Evolutionary conservation across 92 coral and sea anemone species (phyloP).

Genomic region (Palythoa heliodiscus): DNA sequence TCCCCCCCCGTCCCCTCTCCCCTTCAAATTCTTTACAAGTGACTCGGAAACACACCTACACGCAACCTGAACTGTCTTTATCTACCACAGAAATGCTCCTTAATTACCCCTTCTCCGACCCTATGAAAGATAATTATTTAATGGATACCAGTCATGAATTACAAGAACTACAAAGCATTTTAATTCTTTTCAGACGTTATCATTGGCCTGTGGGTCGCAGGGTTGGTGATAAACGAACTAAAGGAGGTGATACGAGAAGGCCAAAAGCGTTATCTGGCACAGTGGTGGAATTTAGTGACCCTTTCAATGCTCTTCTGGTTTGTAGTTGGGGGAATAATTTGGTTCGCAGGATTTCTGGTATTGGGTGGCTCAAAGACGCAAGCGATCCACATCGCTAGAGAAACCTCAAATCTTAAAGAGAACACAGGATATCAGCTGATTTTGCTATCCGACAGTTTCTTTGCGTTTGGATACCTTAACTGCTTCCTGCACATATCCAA

Average conservation of each 20-base stretch:
- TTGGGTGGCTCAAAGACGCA: conserved; percentile 2
- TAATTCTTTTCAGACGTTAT: conserved; percentile 54
- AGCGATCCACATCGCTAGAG: background rate
- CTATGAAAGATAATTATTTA: no score
- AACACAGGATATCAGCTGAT: conserved; percentile 29
- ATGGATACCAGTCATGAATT: no score
- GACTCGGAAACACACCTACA: background rate
- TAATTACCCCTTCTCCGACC: no score
- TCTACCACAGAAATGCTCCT: no score
- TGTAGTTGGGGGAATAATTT: conserved; percentile 64
- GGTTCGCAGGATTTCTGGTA: conserved; percentile 65
- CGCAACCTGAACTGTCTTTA: background rate
- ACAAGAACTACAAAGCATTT: background rate
- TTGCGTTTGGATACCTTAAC: conserved; percentile 71
- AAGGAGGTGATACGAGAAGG: conserved; percentile 69
- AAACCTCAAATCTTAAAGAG: conserved; percentile 33
- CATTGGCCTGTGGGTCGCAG: conserved; percentile 63
- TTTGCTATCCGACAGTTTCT: conserved; percentile 51
- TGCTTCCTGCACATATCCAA: conserved; percentile 75
- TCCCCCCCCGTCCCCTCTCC: background rate
- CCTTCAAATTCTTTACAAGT: background rate
- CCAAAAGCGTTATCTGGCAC: conserved; percentile 70
- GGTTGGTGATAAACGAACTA: conserved; percentile 67
- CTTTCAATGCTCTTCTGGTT: conserved; percentile 69
- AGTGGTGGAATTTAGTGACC: conserved; percentile 86